A percentile compares a stretch with the other conserved stretches of the same genome.
Conservation (phyloP, 2,797 vertebrate species). For the Gambusia yucatana region DNA sequence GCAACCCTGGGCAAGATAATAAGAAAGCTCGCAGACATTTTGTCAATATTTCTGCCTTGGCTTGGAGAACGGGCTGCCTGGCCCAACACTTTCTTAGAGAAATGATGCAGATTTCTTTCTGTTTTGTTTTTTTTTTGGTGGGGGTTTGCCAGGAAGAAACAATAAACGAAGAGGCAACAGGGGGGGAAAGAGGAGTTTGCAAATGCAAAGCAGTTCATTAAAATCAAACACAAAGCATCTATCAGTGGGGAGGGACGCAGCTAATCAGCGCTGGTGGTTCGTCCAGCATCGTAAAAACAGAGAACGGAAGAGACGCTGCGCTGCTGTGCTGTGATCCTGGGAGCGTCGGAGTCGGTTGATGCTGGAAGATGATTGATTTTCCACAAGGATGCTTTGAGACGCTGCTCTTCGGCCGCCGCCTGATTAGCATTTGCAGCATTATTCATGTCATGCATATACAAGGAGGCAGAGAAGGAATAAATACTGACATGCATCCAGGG, state of each 20-base stretch:
- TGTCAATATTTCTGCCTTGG: slow-evolving; percentile 84
- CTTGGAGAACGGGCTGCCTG: slow-evolving; percentile 63
- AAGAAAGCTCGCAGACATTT: slow-evolving; percentile 81
- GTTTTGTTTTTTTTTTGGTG: slow-evolving; percentile 11
- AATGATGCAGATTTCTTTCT: slow-evolving; percentile 69
- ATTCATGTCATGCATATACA: slow-evolving; percentile 75
- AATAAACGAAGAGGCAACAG: slow-evolving; percentile 63
- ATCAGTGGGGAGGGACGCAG: slow-evolving; percentile 56
- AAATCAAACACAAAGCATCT: slow-evolving; percentile 72
- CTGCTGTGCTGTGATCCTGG: slow-evolving; percentile 54
- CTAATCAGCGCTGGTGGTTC: slow-evolving; percentile 65
- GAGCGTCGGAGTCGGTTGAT: slow-evolving; percentile 44
- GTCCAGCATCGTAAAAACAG: slow-evolving; percentile 54
- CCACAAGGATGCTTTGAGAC: slow-evolving; percentile 64
- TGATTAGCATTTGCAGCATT: slow-evolving; percentile 69
- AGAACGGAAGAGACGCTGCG: slow-evolving; percentile 29
- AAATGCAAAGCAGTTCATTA: slow-evolving; percentile 78
- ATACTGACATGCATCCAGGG: slow-evolving; percentile 66
- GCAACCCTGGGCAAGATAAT: slow-evolving; percentile 78
- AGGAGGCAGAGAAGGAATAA: slow-evolving; percentile 66
- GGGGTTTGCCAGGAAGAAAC: slow-evolving; percentile 60
- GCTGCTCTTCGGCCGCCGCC: slow-evolving; percentile 47
- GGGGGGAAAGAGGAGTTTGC: slow-evolving; percentile 52
- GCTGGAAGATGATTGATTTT: slow-evolving; percentile 67
- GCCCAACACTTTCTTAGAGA: slow-evolving; percentile 77